Evolutionary conservation across 2,888 invertebrate genomes (phyloP).

Genomic region (Oithona nana): DNA sequence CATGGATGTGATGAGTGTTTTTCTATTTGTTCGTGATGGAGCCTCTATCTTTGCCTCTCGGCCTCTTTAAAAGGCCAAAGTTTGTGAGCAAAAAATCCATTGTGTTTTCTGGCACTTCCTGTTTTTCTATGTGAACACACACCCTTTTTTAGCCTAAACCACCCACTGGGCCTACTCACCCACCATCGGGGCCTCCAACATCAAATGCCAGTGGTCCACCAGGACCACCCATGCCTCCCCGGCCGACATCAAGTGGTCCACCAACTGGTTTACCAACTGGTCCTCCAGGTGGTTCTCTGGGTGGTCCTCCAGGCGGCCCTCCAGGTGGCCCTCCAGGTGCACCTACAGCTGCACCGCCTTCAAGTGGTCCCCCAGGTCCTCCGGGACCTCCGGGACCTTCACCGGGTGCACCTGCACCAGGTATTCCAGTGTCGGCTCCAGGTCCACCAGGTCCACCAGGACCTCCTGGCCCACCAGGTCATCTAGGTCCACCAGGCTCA

Average conservation of each 20-base stretch:
- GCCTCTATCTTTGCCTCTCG: no score
- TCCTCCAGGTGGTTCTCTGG: neutral
- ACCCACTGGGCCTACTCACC: constrained; percentile 10
- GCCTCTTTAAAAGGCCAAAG: no score
- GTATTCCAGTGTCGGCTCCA: no score
- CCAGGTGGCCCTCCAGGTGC: neutral
- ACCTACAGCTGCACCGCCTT: constrained; percentile 8
- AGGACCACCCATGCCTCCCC: constrained; percentile 14
- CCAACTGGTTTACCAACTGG: neutral
- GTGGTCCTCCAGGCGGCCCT: neutral
- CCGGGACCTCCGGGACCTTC: neutral
- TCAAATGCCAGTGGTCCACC: constrained; percentile 17
- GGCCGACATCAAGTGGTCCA: constrained; percentile 5
- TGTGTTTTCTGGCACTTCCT: no score
- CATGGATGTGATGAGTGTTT: neutral
- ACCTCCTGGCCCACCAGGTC: neutral
- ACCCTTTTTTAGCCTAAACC: constrained; percentile 7
- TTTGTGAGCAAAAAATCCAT: no score
- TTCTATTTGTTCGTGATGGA: neutral
- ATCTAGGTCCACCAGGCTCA: no score
- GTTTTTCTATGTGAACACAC: neutral
- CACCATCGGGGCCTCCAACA: constrained; percentile 15
- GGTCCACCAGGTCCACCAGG: neutral
- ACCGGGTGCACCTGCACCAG: neutral
- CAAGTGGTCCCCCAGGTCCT: neutral